Percentiles rank a stretch among this genome's conserved stretches.
phyloP scores from a whole-genome alignment of 2,113 vertebrate genomes.

The Alligator mississippiensis region DNA sequence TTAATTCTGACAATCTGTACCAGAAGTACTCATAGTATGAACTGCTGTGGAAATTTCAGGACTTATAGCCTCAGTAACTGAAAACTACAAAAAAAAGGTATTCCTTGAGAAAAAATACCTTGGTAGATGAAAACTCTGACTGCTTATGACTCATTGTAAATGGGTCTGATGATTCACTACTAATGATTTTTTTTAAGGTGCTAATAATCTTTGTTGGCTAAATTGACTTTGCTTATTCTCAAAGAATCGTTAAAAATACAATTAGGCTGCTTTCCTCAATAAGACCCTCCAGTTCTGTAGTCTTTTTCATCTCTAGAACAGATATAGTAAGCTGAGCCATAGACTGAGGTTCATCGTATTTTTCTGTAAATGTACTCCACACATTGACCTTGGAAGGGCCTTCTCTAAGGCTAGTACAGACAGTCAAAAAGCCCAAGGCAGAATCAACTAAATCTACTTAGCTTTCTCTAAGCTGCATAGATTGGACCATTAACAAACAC shows the following conservation, averaged over 20 bases:
- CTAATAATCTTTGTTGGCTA: neutral
- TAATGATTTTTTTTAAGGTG: neutral
- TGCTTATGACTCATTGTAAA: conserved; percentile 56
- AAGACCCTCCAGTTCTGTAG: neutral
- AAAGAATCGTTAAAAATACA: neutral
- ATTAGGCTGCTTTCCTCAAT: neutral
- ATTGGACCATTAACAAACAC: too few relatives aligned
- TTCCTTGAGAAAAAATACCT: conserved; percentile 54
- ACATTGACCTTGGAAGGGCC: neutral
- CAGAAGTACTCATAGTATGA: rapidly evolving
- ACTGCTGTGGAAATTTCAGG: neutral
- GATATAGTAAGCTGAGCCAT: neutral
- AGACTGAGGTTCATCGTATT: neutral
- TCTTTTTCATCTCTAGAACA: neutral
- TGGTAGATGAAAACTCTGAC: conserved; percentile 42
- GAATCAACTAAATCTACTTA: too few relatives aligned
- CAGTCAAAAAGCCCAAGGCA: too few relatives aligned
- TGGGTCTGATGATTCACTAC: conserved; percentile 63
- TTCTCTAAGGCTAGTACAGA: neutral
- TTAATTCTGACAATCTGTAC: neutral
- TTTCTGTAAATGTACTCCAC: neutral
- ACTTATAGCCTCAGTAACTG: neutral
- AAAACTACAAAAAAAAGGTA: neutral
- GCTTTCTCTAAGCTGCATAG: too few relatives aligned
- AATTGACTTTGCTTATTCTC: neutral